phyloP scores from a whole-genome alignment of 2,797 vertebrate genomes.

The Melanotaenia maccullochi region DNA sequence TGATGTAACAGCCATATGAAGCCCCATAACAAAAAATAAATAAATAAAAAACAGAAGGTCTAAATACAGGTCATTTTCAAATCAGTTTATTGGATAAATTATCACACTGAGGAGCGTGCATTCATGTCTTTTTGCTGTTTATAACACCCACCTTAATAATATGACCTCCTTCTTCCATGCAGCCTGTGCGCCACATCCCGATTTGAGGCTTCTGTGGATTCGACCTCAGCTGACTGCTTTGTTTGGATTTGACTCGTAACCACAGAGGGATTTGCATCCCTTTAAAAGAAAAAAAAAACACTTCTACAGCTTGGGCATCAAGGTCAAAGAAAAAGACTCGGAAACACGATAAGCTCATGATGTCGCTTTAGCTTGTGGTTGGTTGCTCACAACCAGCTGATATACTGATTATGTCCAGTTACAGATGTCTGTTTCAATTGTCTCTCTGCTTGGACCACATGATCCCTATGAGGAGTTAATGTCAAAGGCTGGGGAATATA shows the following conservation, averaged over 20 bases:
- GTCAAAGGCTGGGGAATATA: conserved; percentile 15
- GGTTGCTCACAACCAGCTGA: conserved; percentile 24
- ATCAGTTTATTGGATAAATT: background rate
- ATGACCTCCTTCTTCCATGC: conserved; percentile 48
- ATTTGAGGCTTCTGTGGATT: conserved; percentile 50
- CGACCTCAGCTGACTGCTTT: conserved; percentile 60
- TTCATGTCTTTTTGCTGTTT: conserved; percentile 13
- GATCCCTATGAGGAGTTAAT: background rate
- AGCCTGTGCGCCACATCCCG: conserved; percentile 29
- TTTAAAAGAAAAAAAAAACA: conserved; percentile 39
- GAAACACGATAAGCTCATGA: conserved; percentile 28
- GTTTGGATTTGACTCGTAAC: conserved; percentile 72
- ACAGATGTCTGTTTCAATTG: conserved; percentile 26
- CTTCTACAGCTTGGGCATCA: conserved; percentile 40
- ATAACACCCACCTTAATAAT: conserved; percentile 22
- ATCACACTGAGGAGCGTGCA: background rate
- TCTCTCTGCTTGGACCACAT: background rate
- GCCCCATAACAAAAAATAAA: background rate
- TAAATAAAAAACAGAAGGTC: background rate
- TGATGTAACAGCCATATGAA: background rate
- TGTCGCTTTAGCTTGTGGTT: conserved; percentile 19
- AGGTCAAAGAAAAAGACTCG: conserved; percentile 42
- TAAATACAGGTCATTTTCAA: background rate
- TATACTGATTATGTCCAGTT: conserved; percentile 50
- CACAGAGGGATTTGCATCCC: conserved; percentile 68